These are phyloP conservation scores for Tachystola acroxantha DNA, from an alignment of 2,888 invertebrate species.

Conservation along the genomic window DNA sequence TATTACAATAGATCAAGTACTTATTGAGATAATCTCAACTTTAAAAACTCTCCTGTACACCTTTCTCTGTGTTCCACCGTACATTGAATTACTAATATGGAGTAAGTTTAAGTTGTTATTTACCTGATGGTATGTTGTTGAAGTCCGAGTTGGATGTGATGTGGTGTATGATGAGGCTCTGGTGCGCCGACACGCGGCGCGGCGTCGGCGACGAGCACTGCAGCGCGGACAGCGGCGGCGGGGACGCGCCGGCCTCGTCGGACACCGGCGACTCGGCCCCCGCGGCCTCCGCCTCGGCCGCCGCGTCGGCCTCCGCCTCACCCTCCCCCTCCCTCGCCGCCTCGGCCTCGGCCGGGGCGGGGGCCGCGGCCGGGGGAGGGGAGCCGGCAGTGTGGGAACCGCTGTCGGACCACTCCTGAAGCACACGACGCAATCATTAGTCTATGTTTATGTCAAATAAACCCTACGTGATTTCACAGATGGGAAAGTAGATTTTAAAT, in stretches of 20 bases:
- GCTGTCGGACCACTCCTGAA: conserved; percentile 54
- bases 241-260: conserved; percentile 32
- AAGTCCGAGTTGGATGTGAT: conserved; percentile 72
- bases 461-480: too few species aligned
- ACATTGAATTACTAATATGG: too few species aligned
- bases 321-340: conserved; percentile 1
- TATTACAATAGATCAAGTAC: too few species aligned
- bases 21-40: too few species aligned
- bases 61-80: too few species aligned
- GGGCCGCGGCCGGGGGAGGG: conserved; percentile 57
- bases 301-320: conserved; percentile 31
- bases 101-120: too few species aligned
- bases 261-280: conserved; percentile 2
- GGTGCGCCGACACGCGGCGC: conserved; percentile 69
- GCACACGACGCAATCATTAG: not conserved
- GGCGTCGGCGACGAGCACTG: conserved; percentile 71
- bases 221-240: conserved; percentile 67
- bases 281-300: conserved; percentile 9
- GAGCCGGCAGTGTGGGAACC: conserved; percentile 44
- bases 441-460: too few species aligned
- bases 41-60: too few species aligned
- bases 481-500: too few species aligned
- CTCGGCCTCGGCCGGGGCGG: conserved; percentile 4
- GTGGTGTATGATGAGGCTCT: conserved; percentile 71
- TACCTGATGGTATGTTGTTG: conserved; percentile 67